Base-by-base conservation (phyloP, 2,888 invertebrate species). In the Coleophora flavipennella region DNA sequence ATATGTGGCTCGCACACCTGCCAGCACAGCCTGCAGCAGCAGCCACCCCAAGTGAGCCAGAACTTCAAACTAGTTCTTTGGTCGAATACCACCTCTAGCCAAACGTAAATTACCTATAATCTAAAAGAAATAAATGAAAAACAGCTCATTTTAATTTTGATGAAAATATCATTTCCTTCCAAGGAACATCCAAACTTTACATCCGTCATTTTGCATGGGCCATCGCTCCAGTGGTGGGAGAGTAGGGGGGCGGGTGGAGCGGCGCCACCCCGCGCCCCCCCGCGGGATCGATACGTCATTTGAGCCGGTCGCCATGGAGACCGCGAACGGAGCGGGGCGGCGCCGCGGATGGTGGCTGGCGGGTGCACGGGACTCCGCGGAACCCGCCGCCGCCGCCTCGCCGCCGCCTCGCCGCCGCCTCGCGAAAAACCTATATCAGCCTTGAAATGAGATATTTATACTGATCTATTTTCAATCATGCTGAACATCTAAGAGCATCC, bases 191-290 rank as follows among this genome's bases (percentile, higher is more conserved):
- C 78, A 78, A 84, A 83, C 74, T 83, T 83, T 83, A 84, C 84
- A 84, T 84, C 80, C 83, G 81, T 83, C 83, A 83, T 83, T 83
- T 84, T 83, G 83, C 83, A 84, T 83, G 84, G 83, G 84, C 83
- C 81, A 79, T 77, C 78, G 81, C 79, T 79, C 78, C 76, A 67
- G 73, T 55, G 71, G 75, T 66, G 60, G 76, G 76, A 74, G 75
- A n/a, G 71, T 74, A 71, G 68, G 57, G 64, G 67, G 70, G 69
- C 76, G 74, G 78, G 79, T 72, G 78, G 75, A 76, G 80, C 67
- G 77, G 77, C 74, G 73, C 78, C 80, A 74, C 77, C 78, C 80
- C 76, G 70, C 70, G 46, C 67, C 75, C 70, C 77, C 74, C 55
- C 77, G 79, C 75, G 80, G 83, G 83, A 83, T 83, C 83, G 81